A percentile compares a stretch with the other conserved stretches of the same genome.
Evolutionary conservation across 2,113 vertebrate species (phyloP).

Genomic region (Parus major): DNA sequence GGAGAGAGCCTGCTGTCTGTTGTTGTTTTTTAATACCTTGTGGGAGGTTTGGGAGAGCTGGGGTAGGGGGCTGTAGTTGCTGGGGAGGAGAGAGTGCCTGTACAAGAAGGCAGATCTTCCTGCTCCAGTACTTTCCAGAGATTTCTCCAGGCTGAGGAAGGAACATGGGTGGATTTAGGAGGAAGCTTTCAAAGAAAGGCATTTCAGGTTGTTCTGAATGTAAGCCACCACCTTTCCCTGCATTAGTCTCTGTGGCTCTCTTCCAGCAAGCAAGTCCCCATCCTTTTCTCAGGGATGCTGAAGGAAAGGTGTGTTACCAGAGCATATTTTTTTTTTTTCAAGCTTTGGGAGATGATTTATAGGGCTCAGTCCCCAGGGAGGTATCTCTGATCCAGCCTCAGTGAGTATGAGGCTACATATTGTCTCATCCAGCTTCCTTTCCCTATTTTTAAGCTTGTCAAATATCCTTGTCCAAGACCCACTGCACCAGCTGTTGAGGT

Average conservation of each 20-base stretch:
- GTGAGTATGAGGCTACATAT: neutral
- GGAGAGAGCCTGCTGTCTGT: conserved; percentile 4
- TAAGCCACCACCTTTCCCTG: neutral
- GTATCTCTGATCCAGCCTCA: neutral
- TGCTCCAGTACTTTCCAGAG: neutral
- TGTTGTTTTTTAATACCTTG: neutral
- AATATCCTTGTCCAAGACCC: neutral
- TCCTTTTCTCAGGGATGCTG: neutral
- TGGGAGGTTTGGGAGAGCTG: neutral
- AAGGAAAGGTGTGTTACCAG: neutral
- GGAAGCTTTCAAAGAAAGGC: neutral
- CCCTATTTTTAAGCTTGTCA: neutral
- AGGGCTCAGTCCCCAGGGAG: neutral
- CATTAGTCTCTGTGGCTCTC: neutral
- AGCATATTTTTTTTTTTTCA: neutral
- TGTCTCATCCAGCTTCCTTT: neutral
- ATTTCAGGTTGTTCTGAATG: neutral
- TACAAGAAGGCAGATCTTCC: neutral
- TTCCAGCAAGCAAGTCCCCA: neutral
- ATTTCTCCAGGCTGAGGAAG: neutral
- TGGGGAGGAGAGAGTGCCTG: neutral
- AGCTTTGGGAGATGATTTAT: neutral
- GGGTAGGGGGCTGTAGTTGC: neutral
- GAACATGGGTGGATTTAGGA: neutral
- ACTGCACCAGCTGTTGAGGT: neutral